Base-by-base conservation (phyloP, 2,113 vertebrate genomes). In the Patagioenas fasciata region DNA sequence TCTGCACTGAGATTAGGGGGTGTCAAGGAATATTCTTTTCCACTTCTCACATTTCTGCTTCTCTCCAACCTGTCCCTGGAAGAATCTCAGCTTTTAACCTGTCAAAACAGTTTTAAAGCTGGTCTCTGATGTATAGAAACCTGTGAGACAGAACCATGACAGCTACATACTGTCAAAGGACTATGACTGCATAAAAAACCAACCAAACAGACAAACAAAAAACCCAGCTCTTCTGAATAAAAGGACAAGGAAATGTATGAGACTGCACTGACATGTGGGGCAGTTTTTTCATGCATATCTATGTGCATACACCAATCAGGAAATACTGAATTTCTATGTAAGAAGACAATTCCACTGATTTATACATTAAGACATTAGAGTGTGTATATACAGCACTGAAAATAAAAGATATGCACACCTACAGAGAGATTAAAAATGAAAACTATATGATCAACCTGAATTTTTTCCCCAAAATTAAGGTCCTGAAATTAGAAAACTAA, bases 11-110 rank as follows among this genome's bases (percentile, higher is more conserved):
- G 93, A 97, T 97, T 94, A 97, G 85, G 88, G 84, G 60, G 81
- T 23, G 67, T 97, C 90, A 96, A 94, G 83, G 91, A 98, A 93
- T 70, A 80, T 80, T 92, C 78, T 92, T 95, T 97, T 86, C 70
- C 61, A 44, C 36, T 91, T 96, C 80, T 91, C 91, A 69, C 69
- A 84, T 95, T 93, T 82, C 90, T 90, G 61, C 28, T 74, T 95
- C 82, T 90, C 48, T 94, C 70, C 73, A 91, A 74, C 65, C 73
- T 73, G 47, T 84, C 80, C 71, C 80, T 94, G 95, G 95, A 94
- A 97, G 96, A 96, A 94, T 91, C 85, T 78, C 88, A 96, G 94
- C 66, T 93, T 96, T 96, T 96, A 96, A 90, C 82, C 80, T 93
- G 94, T 92, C 91, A 90, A 89, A 96, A 84, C 82, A 82, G 90